Evolutionary conservation across 2,797 vertebrate species (phyloP), one percentile per base, ranked within the genome.

Genomic region (Peromyscus eremicus): DNA sequence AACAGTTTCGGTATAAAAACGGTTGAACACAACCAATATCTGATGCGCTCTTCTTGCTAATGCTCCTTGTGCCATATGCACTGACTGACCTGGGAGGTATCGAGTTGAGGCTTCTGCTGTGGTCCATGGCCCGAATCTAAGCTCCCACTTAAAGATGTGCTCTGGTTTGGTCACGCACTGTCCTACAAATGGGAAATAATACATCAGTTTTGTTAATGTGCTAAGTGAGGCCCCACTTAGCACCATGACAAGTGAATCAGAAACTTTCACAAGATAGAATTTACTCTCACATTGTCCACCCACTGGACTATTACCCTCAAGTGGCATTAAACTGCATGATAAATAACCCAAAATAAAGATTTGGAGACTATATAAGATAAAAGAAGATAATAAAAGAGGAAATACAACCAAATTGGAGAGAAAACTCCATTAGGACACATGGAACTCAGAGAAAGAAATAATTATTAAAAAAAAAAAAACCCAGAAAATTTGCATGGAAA

Each of bases 81-180:
- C 2, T 40, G 17, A 91, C 76, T 82, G 46, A 92, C 89, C 92
- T 68, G 84, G 12, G 10, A 76, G 13, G 29, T 70, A 46, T 32
- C 4, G n/a, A 34, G 60, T 0, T 27, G 40, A 6, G 40, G 49
- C 21, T 34, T 73, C 87, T 76, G 73, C 62, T 21, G 29, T 6
- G 4, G n/a, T 62, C 66, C 89, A 96, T 0, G 52, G 79, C 32
- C 84, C 60, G 25, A 64, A 43, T 70, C 32, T 94, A 84, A 77
- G 89, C 43, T 85, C 66, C 95, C 93, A 49, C 52, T 40, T 93
- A 52, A 91, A 32, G 25, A 97, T 71, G 60, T 92, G 43, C 23
- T 82, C 82, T 52, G 92, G 76, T 76, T 81, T 60, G 34, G 75
- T 55, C 77, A 75, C 27, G 76, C 32, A 86, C 23, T 55, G 46